Base-by-base conservation (phyloP, 2,113 vertebrate genomes). In the Mus pahari region DNA sequence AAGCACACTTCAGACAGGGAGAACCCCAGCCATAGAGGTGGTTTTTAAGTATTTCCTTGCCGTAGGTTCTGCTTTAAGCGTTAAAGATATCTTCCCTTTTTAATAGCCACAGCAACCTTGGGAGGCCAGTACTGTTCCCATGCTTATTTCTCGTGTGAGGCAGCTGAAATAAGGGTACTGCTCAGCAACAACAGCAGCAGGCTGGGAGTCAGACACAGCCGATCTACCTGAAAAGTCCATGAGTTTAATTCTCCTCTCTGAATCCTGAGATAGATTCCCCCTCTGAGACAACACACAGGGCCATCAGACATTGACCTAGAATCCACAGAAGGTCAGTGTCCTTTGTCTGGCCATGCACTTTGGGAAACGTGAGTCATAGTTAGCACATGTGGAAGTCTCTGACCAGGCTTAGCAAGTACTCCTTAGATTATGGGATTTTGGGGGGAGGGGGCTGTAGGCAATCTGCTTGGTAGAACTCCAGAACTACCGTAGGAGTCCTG, bases 301-400 rank as follows among this genome's bases (percentile, higher is more conserved):
- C 48, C 2, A 0, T 20, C 1, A 7, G 64, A 39, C n/a, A 8
- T 78, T 45, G 60, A 33, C 36, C 58, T 31, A 73, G 53, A 73
- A 36, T 53, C 36, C 12, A 1, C 3, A 13, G 70, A 9, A 3
- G 20, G n/a, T 5, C 1, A 62, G 0, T 10, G 9, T 22, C 45
- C 39, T 33, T 68, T 20, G 58, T 55, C 58, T 48, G 26, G 4
- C 20, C 31, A 82, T 26, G 58, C 3, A 6, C 33, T 91, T 22
- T 22, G 64, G 73, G 39, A 66, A 42, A 78, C 50, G 33, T 26
- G 19, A 22, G 24, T 73, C 19, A 55, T n/a, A 8, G 39, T 33
- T 8, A 66, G 48, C 55, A 50, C 4, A 26, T 33, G 20, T 12
- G 2, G 12, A 20, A 90, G 10, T 2, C 26, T 5, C 28, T 55